Conservation (phyloP, 64 coral and sea anemone species). For the Hydrozoanthus tunicans region DNA sequence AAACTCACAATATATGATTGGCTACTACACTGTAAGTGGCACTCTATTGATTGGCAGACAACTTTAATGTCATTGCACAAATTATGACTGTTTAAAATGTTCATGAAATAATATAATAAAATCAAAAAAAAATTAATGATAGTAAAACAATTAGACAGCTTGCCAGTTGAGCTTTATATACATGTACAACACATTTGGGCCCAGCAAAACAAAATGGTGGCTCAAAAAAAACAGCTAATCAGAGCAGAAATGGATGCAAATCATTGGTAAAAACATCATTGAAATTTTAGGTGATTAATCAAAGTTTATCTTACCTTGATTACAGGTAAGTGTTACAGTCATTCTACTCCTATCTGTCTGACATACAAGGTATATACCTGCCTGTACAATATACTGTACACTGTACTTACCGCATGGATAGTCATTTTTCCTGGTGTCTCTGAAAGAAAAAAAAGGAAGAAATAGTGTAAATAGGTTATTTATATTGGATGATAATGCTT, state of each 20-base stretch:
- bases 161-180: too few relatives aligned
- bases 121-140: too few relatives aligned
- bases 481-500: too few relatives aligned
- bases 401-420: slow-evolving; percentile 52
- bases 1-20: too few relatives aligned
- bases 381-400: slow-evolving; percentile 48
- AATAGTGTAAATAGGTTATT: slow-evolving; percentile 40
- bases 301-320: slow-evolving; percentile 44
- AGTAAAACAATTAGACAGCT: too few relatives aligned
- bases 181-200: too few relatives aligned
- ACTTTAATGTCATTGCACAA: too few relatives aligned
- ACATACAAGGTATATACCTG: slow-evolving; percentile 49
- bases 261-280: slow-evolving; percentile 52
- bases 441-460: slow-evolving; percentile 46
- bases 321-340: slow-evolving; percentile 52
- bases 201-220: too few relatives aligned
- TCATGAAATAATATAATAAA: too few relatives aligned
- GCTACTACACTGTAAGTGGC: too few relatives aligned
- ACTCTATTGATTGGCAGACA: too few relatives aligned
- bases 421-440: slow-evolving; percentile 48
- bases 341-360: slow-evolving; percentile 41
- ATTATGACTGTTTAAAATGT: too few relatives aligned
- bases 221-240: not conserved
- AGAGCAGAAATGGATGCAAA: slow-evolving; percentile 58
- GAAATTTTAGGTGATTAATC: slow-evolving; percentile 45